Base-by-base conservation (phyloP, 2,888 invertebrate genomes). In the Pollenia griseotomentosa region DNA sequence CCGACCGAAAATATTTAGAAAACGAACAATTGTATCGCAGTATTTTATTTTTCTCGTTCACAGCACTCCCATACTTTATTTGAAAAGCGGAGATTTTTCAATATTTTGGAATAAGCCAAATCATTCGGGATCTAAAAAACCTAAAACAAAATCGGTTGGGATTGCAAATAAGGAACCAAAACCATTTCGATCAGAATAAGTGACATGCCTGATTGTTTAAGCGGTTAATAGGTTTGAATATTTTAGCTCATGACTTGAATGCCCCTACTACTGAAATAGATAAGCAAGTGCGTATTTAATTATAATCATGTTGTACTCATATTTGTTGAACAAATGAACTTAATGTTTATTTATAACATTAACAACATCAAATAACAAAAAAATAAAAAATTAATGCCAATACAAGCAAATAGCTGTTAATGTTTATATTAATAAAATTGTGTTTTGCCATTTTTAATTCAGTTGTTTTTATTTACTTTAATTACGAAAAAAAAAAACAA, bases 341-440 rank as follows among this genome's bases (percentile, higher is more conserved):
- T 57, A 19, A 79, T 79, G 48, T 70, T 70, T 68, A 59, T 73
- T 73, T 59, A 78, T 16, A 51, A 16, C 33, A 46, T 46, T 66
- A 42, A 65, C 53, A 77, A 55, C 46, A 66, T 51, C 4, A 77
- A 77, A 66, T 19, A 75, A 75, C 2, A 42, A 40, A 74, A 65
- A 5, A 66, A 19, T 9, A 46, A 65, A 53, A 57, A 55, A 65
- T 23, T 44, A 44, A 57, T 65, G 66, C 40, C 77, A 68, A 57
- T 78, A 68, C 23, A 57, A 46, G 16, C 16, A 16, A 65, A 53
- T 53, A 42, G 75, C 44, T 44, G 19, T 51, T 42, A 51, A 63
- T 75, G 51, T 19, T 51, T 74, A 51, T 19, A 63, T 51, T 75
- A 40, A 63, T 51, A 16, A 23, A 33, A 33, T 55, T 55, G 12